Conservation (phyloP, 2,797 vertebrate species). For the Tragelaphus eurycerus region DNA sequence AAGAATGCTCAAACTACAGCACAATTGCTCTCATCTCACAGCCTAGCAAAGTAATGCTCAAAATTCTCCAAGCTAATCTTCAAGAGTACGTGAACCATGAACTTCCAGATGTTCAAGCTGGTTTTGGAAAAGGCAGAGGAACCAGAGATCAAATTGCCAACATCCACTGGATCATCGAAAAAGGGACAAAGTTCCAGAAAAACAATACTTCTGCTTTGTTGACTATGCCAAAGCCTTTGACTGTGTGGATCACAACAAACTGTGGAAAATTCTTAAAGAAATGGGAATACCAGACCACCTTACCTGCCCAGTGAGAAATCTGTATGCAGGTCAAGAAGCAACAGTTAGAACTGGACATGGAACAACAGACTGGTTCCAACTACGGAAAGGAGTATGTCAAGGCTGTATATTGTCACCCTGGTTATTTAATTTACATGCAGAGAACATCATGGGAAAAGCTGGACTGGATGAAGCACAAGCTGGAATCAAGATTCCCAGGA, state of each 20-base stretch:
- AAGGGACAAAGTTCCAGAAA: background rate
- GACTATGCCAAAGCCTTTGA: background rate
- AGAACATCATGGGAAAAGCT: background rate
- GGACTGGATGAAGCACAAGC: background rate
- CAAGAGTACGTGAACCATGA: background rate
- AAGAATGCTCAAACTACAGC: background rate
- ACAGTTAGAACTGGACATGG: background rate
- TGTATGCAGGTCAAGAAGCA: background rate
- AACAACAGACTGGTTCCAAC: background rate
- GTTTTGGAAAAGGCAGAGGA: background rate
- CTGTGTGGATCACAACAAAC: background rate
- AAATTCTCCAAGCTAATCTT: background rate
- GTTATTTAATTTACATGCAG: background rate
- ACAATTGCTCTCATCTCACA: background rate
- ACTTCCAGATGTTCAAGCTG: background rate
- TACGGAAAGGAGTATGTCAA: background rate
- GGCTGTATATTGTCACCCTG: background rate
- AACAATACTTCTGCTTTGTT: background rate
- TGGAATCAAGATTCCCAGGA: background rate
- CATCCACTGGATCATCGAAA: background rate
- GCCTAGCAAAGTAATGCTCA: background rate
- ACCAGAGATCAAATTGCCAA: background rate
- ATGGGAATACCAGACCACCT: background rate
- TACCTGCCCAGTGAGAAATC: background rate
- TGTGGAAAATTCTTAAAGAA: background rate